Evolutionary conservation across 2,888 invertebrate genomes (phyloP), one percentile per base, ranked within the genome.

Genomic region (Meiosimyza decipiens): DNA sequence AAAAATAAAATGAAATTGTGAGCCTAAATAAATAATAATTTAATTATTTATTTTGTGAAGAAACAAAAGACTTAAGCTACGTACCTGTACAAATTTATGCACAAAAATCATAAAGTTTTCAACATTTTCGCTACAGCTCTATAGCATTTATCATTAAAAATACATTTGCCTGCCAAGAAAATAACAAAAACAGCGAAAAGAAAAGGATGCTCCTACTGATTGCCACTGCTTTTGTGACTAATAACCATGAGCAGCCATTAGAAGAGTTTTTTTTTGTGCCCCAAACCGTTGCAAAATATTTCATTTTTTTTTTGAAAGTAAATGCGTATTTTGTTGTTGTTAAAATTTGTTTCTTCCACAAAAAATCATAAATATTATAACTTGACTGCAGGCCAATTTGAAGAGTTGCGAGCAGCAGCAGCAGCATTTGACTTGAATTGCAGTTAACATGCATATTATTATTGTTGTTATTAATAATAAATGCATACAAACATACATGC

Each of bases 51-150:
- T 64, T 65, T 3, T 22, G 15, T 5, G 16, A 16, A 9, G 52
- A 52, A 73, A 50, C 70, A 9, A 62, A 71, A 67, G 63, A 62
- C 63, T 73, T 73, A 66, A 71, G 62, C 65, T 66, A 60, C 66
- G 57, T 65, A 70, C 71, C 68, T 67, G 67, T 68, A 59, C 68
- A 28, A 1, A 52, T 52, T 66, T 13, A 72, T 62, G 52, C 6
- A 9, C 40, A 2, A 40, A 40, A 9, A 40, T 2, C 1, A 9
- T 1, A 40, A 40, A 7, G 9, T 40, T 40, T 40, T 40, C 9
- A 40, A 40, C 40, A 9, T 40, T 40, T 40, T 40, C 9, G 7
- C 40, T 7, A 40, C 6, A 40, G 40, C 40, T 4, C 40, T 40
- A 40, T 28, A 16, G 50, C 12, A 49, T 63, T 63, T 50, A 63